These are phyloP conservation scores for Xenopus laevis DNA, from an alignment of 2,113 vertebrate genomes.

Conservation along the genomic window DNA sequence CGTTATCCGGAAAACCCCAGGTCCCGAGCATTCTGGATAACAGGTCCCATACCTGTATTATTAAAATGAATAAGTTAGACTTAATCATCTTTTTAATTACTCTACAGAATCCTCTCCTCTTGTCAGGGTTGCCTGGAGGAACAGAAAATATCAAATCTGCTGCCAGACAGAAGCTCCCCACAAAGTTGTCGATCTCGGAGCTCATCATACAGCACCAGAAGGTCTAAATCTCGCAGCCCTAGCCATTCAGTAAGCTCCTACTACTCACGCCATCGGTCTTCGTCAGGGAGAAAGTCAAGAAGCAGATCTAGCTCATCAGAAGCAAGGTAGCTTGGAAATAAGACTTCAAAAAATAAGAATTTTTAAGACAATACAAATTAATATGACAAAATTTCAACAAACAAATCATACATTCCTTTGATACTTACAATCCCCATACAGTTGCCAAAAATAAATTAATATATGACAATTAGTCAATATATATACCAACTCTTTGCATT, in stretches of 20 bases:
- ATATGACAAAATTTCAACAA: no score
- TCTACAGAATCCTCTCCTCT: constrained; percentile 66
- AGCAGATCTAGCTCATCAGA: constrained; percentile 78
- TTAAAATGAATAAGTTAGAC: neutral
- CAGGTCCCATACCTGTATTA: no score
- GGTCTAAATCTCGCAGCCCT: constrained; percentile 65
- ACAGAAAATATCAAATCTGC: constrained; percentile 53
- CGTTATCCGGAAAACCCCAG: no score
- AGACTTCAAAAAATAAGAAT: neutral
- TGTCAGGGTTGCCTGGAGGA: constrained; percentile 60
- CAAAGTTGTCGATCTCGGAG: constrained; percentile 58
- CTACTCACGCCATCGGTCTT: constrained; percentile 59
- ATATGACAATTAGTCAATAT: no score
- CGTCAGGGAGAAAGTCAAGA: constrained; percentile 66
- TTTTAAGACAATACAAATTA: no score
- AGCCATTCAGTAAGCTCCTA: constrained; percentile 65
- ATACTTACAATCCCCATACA: no score
- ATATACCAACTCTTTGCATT: neutral
- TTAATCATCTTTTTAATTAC: constrained; percentile 26
- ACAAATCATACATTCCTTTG: no score
- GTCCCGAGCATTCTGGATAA: no score
- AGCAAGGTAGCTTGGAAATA: constrained; percentile 63
- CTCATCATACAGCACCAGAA: constrained; percentile 60
- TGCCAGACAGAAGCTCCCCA: constrained; percentile 55
- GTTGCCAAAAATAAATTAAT: no score